These are phyloP conservation scores for Chloroceryle amazona DNA, from an alignment of 2,797 vertebrate genomes.

Conservation along the genomic window DNA sequence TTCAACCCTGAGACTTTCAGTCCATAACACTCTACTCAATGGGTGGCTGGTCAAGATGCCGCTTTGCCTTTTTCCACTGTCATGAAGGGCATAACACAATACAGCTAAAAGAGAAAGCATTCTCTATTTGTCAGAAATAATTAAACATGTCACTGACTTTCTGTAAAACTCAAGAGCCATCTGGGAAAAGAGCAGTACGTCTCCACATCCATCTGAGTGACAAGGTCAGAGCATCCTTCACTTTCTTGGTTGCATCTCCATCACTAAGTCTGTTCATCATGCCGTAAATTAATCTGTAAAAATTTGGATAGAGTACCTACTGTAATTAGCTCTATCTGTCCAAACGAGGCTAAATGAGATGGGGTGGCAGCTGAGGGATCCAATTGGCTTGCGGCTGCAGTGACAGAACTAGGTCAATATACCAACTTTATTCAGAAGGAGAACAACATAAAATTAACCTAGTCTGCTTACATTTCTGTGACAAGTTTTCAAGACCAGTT, in stretches of 20 bases:
- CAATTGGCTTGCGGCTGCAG: background rate
- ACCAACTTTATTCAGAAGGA: constrained; percentile 8
- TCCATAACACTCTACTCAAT: background rate
- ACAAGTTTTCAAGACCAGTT: background rate
- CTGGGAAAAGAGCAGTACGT: constrained; percentile 72
- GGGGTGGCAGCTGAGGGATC: constrained; percentile 21
- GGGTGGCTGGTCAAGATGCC: background rate
- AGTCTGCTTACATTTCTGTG: background rate
- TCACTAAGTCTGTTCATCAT: constrained; percentile 63
- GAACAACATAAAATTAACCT: constrained; percentile 10
- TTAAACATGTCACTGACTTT: constrained; percentile 75
- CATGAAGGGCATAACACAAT: constrained; percentile 28
- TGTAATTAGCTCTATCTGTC: constrained; percentile 68
- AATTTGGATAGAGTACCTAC: constrained; percentile 66
- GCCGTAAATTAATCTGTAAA: constrained; percentile 73
- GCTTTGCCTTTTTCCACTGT: background rate
- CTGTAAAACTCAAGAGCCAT: constrained; percentile 71
- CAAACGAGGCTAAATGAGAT: constrained; percentile 43
- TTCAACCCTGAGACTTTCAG: background rate
- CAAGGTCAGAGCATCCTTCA: constrained; percentile 74
- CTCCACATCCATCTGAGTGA: constrained; percentile 67
- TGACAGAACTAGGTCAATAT: constrained; percentile 64
- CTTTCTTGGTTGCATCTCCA: constrained; percentile 61
- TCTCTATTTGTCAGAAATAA: constrained; percentile 78
- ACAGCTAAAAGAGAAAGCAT: constrained; percentile 53